Evolutionary conservation across 2,113 vertebrate genomes (phyloP).

Genomic region (Coptodon bakossiorum): DNA sequence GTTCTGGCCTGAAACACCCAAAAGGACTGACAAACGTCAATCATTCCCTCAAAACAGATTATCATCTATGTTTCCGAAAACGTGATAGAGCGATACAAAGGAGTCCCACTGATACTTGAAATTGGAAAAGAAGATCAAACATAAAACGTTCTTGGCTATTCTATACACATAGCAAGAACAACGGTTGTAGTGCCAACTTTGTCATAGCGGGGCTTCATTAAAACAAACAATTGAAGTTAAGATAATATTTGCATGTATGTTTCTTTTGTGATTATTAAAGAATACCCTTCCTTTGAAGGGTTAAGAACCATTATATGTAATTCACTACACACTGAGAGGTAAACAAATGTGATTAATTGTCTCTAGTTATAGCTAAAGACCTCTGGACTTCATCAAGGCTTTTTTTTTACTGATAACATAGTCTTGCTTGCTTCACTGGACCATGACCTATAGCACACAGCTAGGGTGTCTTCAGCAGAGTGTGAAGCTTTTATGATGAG

Average conservation of each 20-base stretch:
- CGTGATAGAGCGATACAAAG: background rate
- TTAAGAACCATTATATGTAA: background rate
- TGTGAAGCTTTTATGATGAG: background rate
- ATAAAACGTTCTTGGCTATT: background rate
- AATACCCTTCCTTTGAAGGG: background rate
- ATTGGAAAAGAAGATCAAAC: conserved; percentile 3
- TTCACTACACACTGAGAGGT: background rate
- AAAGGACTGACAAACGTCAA: conserved; percentile 30
- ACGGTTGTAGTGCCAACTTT: background rate
- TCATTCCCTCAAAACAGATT: background rate
- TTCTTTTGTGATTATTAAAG: background rate
- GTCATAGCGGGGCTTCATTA: background rate
- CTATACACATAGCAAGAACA: background rate
- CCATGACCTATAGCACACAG: background rate
- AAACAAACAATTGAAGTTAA: background rate
- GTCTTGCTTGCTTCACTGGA: conserved; percentile 21
- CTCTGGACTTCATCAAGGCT: background rate
- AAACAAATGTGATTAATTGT: background rate
- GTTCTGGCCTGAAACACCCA: background rate
- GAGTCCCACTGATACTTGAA: background rate
- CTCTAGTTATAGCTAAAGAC: background rate
- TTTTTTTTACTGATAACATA: conserved; percentile 20
- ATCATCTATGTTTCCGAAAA: background rate
- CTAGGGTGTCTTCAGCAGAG: background rate
- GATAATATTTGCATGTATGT: background rate